These are phyloP conservation scores for Nymphalis c-album DNA, from an alignment of 2,888 invertebrate genomes.

Conservation along the genomic window DNA sequence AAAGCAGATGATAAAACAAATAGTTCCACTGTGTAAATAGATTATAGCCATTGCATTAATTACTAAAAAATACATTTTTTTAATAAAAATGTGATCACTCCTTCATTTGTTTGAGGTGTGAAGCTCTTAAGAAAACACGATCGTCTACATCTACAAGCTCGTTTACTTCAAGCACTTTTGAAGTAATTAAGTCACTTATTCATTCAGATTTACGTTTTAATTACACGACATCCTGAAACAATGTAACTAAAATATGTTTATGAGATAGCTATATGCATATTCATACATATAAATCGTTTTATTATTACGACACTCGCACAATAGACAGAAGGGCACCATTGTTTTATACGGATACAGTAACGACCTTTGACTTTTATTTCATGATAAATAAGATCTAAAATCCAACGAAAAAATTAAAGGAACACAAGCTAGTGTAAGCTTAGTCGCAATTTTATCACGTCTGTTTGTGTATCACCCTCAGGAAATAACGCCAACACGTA, in stretches of 20 bases:
- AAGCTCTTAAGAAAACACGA: not conserved
- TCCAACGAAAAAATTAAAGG: conserved; percentile 14
- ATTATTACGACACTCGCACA: conserved; percentile 37
- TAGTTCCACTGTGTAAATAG: no score
- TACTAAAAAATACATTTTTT: no score
- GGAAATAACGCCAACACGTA: conserved; percentile 34
- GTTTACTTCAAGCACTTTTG: not conserved
- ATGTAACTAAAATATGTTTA: conserved; percentile 25
- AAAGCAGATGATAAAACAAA: no score
- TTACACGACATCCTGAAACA: conserved; percentile 30
- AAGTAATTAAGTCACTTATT: no score
- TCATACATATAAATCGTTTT: conserved; percentile 42
- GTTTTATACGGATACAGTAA: conserved; percentile 9
- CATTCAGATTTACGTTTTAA: conserved; percentile 28
- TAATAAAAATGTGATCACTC: no score
- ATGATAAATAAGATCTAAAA: conserved; percentile 14
- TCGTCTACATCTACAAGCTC: not conserved
- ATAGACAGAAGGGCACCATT: conserved; percentile 20
- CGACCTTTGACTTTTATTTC: conserved; percentile 19
- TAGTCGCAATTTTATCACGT: conserved; percentile 33
- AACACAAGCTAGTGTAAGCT: conserved; percentile 20
- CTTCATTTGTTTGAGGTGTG: not conserved
- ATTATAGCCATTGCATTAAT: no score
- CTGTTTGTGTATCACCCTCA: conserved; percentile 36
- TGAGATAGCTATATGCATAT: conserved; percentile 36